Conservation (phyloP, 2,113 vertebrate genomes). For the Cavia aperea region DNA sequence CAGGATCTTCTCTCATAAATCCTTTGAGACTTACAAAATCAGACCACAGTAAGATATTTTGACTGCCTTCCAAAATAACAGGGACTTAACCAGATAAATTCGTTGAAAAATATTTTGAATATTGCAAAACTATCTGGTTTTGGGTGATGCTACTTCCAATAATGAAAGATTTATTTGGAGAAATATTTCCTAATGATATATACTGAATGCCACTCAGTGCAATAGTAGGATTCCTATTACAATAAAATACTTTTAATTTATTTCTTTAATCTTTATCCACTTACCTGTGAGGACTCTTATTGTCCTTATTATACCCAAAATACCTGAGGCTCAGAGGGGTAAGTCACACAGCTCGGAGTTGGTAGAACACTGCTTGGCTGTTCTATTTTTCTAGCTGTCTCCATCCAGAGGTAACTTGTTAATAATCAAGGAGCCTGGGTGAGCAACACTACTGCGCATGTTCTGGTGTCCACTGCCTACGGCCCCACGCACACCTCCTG, state of each 20-base stretch:
- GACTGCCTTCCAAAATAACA: constrained; percentile 58
- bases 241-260: not conserved
- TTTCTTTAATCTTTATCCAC: not conserved
- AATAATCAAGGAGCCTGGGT: not conserved
- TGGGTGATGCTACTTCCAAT: constrained; percentile 13
- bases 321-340: not conserved
- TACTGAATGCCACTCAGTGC: not conserved
- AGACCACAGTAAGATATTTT: constrained; percentile 59
- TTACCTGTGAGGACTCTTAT: not conserved
- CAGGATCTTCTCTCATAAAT: constrained; percentile 48
- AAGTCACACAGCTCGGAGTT: not conserved
- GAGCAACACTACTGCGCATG: not conserved
- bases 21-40: constrained; percentile 65
- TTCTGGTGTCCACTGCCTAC: too few species aligned
- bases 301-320: not conserved
- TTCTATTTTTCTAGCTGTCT: not conserved
- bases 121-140: constrained; percentile 46
- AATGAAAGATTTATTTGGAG: constrained; percentile 35
- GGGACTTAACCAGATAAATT: constrained; percentile 60
- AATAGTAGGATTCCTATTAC: not conserved
- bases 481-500: too few species aligned
- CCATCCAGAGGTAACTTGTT: not conserved
- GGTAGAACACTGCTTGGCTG: not conserved
- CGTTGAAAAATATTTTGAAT: constrained; percentile 58
- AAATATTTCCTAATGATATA: constrained; percentile 1